Evolutionary conservation across 2,113 vertebrate species (phyloP), one percentile per base, ranked within the genome.

Genomic region (Pseudorhombus dupliciocellatus): DNA sequence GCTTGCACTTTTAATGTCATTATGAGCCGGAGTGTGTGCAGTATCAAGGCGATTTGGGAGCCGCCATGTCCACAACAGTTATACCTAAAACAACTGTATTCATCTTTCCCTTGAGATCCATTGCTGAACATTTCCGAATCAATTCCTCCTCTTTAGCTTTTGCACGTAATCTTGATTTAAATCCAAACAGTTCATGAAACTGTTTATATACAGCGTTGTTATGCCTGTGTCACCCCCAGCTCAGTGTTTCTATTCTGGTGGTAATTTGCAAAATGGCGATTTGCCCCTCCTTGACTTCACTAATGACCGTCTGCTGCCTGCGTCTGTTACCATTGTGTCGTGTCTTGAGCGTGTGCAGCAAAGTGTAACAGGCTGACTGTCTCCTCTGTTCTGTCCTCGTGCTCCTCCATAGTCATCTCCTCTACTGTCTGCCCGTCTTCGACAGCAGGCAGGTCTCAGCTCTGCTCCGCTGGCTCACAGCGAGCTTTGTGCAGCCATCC

Each of bases 391-490:
- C 73, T 50, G 46, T 50, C 76, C n/a, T 63, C 20, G 78, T 10
- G 54, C 79, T 75, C 83, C 70, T 78, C 75, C 77, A 21, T 87
- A 93, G 92, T 90, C 81, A 60, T 77, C 88, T 89, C 12, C 75
- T 92, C 83, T 60, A 83, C 83, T 87, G 89, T 88, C 70, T 87
- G 80, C 91, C 92, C 42, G 75, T 87, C 92, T 74, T 88, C 83
- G 30, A 77, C 75, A 89, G 86, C 88, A 93, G 92, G 90, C 92
- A 93, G 84, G 90, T 92, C 77, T 64, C 68, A 59, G 73, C 74
- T 84, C 84, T 16, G 54, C 77, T 79, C 65, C 75, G 81, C 73
- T 63, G 72, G 69, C 66, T 83, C 58, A 28, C 56, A 70, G 57
- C 67, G 52, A 77, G 77, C 80, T 74, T 31, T 65, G 64, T 77